These are phyloP conservation scores for Bellardia pandia DNA, from an alignment of 2,888 invertebrate species.

Conservation along the genomic window DNA sequence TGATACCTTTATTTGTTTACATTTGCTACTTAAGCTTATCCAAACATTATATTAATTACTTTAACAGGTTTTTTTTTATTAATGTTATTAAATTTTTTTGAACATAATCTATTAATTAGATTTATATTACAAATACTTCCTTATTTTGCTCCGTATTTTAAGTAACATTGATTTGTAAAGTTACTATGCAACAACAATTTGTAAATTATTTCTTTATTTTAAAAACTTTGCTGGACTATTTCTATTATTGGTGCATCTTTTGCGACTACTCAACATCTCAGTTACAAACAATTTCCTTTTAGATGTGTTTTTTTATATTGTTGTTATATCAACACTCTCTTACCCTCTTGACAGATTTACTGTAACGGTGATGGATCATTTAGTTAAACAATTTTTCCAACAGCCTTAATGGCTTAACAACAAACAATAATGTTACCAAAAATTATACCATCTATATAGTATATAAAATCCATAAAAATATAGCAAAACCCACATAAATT, in stretches of 20 bases:
- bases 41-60: too few species aligned
- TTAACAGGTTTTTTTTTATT: too few species aligned
- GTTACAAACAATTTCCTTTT: slow-evolving; percentile 54
- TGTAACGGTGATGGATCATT: slow-evolving; percentile 83
- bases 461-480: slow-evolving; percentile 23
- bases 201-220: not conserved
- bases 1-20: too few species aligned
- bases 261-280: slow-evolving; percentile 41
- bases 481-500: slow-evolving; percentile 51
- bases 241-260: not conserved
- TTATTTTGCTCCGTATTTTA: too few species aligned
- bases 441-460: slow-evolving; percentile 22
- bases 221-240: slow-evolving; percentile 3
- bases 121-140: too few species aligned
- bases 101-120: too few species aligned
- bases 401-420: slow-evolving; percentile 52
- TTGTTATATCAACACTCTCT: slow-evolving; percentile 67
- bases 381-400: slow-evolving; percentile 79
- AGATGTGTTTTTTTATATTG: slow-evolving; percentile 10
- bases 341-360: slow-evolving; percentile 79
- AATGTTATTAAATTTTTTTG: too few species aligned
- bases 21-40: too few species aligned
- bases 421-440: slow-evolving; percentile 12
- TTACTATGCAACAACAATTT: too few species aligned
- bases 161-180: too few species aligned